phyloP scores from a whole-genome alignment of 2,888 invertebrate species.

The Beris chalybata region DNA sequence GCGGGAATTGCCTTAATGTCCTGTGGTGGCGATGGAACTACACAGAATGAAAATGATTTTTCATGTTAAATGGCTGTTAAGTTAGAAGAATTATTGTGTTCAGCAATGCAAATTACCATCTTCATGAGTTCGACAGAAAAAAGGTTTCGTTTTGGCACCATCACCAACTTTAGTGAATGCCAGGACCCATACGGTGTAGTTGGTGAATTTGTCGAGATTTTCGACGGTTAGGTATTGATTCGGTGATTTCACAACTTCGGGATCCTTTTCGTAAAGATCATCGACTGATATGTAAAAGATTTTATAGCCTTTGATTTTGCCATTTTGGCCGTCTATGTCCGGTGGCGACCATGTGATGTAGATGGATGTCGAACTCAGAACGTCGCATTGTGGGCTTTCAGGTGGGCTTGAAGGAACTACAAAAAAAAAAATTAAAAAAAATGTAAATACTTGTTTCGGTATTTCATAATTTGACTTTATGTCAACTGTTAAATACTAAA shows the following conservation, averaged over 20 bases:
- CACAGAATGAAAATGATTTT: conserved; percentile 41
- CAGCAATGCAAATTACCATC: conserved; percentile 66
- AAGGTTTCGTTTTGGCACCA: conserved; percentile 79
- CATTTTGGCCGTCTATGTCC: conserved; percentile 78
- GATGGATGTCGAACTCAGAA: conserved; percentile 80
- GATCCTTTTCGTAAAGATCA: conserved; percentile 77
- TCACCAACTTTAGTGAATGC: conserved; percentile 89
- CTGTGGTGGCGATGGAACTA: conserved; percentile 86
- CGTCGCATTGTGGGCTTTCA: conserved; percentile 78
- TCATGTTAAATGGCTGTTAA: too few relatives aligned
- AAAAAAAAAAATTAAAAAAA: conserved; percentile 36
- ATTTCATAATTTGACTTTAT: too few relatives aligned
- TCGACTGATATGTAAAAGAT: conserved; percentile 78
- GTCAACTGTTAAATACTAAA: too few relatives aligned
- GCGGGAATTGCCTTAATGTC: conserved; percentile 89
- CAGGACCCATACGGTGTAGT: conserved; percentile 88
- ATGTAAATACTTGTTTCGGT: too few relatives aligned
- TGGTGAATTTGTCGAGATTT: conserved; percentile 81
- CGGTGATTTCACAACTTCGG: conserved; percentile 70
- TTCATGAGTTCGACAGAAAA: conserved; percentile 86
- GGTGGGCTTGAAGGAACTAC: conserved; percentile 85
- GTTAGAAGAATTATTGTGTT: neutral
- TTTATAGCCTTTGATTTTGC: conserved; percentile 82
- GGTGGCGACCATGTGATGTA: conserved; percentile 87
- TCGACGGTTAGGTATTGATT: conserved; percentile 62